Evolutionary conservation across 2,888 invertebrate genomes (phyloP).

Genomic region (Scrobipalpa costella): DNA sequence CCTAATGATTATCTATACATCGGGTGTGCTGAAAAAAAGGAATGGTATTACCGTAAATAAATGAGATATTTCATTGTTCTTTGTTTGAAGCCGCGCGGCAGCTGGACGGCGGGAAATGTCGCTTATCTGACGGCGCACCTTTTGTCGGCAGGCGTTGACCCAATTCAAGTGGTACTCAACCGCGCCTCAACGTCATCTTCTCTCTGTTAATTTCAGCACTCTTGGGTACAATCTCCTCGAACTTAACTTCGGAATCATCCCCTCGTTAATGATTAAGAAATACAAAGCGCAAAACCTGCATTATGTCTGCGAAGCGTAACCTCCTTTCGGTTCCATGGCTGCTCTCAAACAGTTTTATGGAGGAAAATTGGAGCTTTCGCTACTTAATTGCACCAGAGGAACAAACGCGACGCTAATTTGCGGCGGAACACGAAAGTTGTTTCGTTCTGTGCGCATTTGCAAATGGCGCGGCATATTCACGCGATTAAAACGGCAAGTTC

Average conservation of each 20-base stretch:
- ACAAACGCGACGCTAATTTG: slow-evolving; percentile 58
- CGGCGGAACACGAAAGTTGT: slow-evolving; percentile 56
- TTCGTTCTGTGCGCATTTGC: slow-evolving; percentile 63
- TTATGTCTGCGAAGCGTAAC: slow-evolving; percentile 15
- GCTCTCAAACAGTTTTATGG: slow-evolving; percentile 29
- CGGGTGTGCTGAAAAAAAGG: slow-evolving; percentile 55
- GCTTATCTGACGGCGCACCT: slow-evolving; percentile 78
- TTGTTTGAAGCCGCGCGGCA: slow-evolving; percentile 71
- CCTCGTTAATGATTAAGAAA: background rate
- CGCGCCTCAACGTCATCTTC: slow-evolving; percentile 63
- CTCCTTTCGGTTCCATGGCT: slow-evolving; percentile 21
- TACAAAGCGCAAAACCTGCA: background rate
- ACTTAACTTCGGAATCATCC: background rate
- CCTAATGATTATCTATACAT: slow-evolving; percentile 75
- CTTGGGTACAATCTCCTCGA: background rate
- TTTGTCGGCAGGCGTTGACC: slow-evolving; percentile 78
- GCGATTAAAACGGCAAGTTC: slow-evolving; percentile 73
- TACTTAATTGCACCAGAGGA: slow-evolving; percentile 51
- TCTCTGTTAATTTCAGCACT: slow-evolving; percentile 51
- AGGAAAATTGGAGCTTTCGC: slow-evolving; percentile 42
- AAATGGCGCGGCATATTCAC: slow-evolving; percentile 69
- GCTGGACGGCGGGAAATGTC: slow-evolving; percentile 73
- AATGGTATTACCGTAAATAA: slow-evolving; percentile 63
- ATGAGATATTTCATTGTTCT: slow-evolving; percentile 72
- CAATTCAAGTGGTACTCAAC: slow-evolving; percentile 70